Evolutionary conservation across 92 coral and sea anemone species (phyloP).

Genomic region (Paramuricea clavata): DNA sequence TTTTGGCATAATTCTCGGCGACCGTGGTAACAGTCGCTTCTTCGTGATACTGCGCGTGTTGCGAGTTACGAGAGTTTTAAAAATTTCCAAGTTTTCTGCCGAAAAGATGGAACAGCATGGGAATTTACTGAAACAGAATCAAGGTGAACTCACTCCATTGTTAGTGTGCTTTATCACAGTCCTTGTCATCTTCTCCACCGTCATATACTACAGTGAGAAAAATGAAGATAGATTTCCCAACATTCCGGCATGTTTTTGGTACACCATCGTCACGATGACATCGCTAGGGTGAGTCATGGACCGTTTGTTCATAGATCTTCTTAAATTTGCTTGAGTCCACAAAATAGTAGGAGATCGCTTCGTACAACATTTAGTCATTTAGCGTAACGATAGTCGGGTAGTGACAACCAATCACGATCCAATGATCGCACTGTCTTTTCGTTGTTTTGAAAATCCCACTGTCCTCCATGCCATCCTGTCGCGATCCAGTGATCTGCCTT

Average conservation of each 20-base stretch:
- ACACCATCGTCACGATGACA: slow-evolving; percentile 99
- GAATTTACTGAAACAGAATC: slow-evolving; percentile 81
- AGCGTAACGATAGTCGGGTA: no score
- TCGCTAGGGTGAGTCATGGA: slow-evolving; percentile 89
- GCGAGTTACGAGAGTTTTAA: slow-evolving; percentile 92
- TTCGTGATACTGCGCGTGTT: slow-evolving; percentile 90
- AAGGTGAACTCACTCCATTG: slow-evolving; percentile 88
- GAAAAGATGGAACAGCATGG: slow-evolving; percentile 88
- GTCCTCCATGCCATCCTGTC: no score
- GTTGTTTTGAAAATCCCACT: no score
- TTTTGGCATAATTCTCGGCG: slow-evolving; percentile 80
- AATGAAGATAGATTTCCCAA: slow-evolving; percentile 73
- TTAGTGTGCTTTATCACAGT: slow-evolving; percentile 81
- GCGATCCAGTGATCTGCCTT: no score
- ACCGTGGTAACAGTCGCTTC: slow-evolving; percentile 74
- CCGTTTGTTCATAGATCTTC: background rate
- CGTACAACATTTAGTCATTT: no score
- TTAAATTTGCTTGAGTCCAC: background rate
- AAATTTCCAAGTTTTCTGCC: slow-evolving; percentile 93
- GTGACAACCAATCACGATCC: background rate
- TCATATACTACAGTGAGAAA: slow-evolving; percentile 88
- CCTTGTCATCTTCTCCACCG: slow-evolving; percentile 87
- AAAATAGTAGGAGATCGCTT: no score
- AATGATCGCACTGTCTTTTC: no score
- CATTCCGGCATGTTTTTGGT: slow-evolving; percentile 97